Percentiles rank a stretch among this genome's conserved stretches.
Evolutionary conservation across 2,113 vertebrate genomes (phyloP).

Genomic region (Serilophus lunatus): DNA sequence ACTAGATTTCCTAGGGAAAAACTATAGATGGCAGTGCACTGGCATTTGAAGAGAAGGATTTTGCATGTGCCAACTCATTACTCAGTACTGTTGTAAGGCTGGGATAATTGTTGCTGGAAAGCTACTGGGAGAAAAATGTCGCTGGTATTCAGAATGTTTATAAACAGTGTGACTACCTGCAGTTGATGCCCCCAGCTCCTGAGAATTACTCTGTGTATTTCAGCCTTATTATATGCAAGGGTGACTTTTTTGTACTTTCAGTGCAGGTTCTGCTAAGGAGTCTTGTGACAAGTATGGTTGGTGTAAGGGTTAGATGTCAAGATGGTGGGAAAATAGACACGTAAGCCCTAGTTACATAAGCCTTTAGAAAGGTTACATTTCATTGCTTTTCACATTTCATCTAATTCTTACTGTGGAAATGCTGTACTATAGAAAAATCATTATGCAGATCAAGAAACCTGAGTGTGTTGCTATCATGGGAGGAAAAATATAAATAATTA

Average conservation of each 20-base stretch:
- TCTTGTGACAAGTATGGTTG: not conserved
- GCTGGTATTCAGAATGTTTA: not conserved
- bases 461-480: not conserved
- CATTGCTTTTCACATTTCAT: slow-evolving; percentile 3
- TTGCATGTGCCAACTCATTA: not conserved
- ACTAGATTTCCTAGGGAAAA: not conserved
- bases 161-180: not conserved
- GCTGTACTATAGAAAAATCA: not conserved
- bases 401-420: not conserved
- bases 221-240: not conserved
- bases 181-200: not conserved
- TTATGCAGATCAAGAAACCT: slow-evolving; percentile 11
- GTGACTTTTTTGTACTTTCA: not conserved
- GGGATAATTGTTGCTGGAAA: not conserved
- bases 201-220: not conserved
- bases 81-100: not conserved
- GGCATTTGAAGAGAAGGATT: not conserved
- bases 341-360: not conserved
- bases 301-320: not conserved
- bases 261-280: not conserved
- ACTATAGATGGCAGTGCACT: not conserved
- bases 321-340: not conserved
- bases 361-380: slow-evolving; percentile 17
- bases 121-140: not conserved
- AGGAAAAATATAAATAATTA: slow-evolving; percentile 51